A percentile compares a stretch with the other conserved stretches of the same genome.
Conservation (phyloP, 2,888 invertebrate species). For the Syritta pipiens region DNA sequence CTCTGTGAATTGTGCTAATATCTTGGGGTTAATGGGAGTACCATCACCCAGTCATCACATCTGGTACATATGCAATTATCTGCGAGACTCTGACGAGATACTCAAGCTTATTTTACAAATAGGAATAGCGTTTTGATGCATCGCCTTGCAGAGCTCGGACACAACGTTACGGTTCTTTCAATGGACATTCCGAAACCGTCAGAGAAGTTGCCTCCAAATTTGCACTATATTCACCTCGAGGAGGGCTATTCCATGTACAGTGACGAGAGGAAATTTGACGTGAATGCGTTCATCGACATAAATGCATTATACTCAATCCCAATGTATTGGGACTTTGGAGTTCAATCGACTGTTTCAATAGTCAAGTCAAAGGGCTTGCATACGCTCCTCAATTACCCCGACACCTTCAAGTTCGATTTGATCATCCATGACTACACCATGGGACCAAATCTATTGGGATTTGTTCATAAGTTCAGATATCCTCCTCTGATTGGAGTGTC, state of each 20-base stretch:
- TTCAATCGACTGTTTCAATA: constrained; percentile 27
- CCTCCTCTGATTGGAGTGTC: constrained; percentile 74
- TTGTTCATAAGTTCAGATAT: constrained; percentile 74
- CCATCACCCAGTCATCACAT: constrained; percentile 73
- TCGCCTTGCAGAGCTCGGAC: constrained; percentile 70
- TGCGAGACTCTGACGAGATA: too few relatives aligned
- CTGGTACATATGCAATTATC: constrained; percentile 50
- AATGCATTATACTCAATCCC: constrained; percentile 50
- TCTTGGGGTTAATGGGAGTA: constrained; percentile 71
- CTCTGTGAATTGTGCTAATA: constrained; percentile 62
- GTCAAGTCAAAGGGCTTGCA: constrained; percentile 70
- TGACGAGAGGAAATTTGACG: background rate
- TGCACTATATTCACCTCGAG: constrained; percentile 73
- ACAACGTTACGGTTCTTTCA: constrained; percentile 72
- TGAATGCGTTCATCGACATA: background rate
- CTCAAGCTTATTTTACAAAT: background rate
- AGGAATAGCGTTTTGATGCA: constrained; percentile 71
- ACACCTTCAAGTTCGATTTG: constrained; percentile 74
- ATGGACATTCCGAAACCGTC: constrained; percentile 69
- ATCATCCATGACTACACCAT: constrained; percentile 74
- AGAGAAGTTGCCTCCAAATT: constrained; percentile 67
- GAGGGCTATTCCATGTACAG: constrained; percentile 68
- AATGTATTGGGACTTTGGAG: constrained; percentile 57
- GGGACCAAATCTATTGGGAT: constrained; percentile 74
- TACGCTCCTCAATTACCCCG: constrained; percentile 72